Base-by-base conservation (phyloP, 2,888 invertebrate genomes). In the Sclerodermus sp. region DNA sequence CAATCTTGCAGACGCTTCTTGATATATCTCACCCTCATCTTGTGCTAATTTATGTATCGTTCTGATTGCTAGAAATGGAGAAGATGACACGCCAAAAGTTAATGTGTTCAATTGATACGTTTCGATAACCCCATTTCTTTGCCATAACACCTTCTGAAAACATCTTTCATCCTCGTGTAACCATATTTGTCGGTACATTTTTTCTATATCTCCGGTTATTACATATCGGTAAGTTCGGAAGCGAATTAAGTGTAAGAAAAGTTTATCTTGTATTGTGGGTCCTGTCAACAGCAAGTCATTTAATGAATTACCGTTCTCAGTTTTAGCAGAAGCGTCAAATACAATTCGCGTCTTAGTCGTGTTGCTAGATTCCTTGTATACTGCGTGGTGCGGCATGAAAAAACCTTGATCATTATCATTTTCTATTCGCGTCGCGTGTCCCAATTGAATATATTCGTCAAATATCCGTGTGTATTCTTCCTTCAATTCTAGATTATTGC, bases 61-160 rank as follows among this genome's bases (percentile, higher is more conserved):
- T 8, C 16, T 29, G 2, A 32, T 31, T 0, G 42, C 42, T n/a
- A n/a, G n/a, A n/a, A n/a, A n/a, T n/a, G n/a, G n/a, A n/a, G n/a
- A n/a, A n/a, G n/a, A n/a, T n/a, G 23, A 44, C n/a, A 44, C 37
- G 14, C 44, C 37, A 9, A 44, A 51, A 1, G 47, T 46, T 1
- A 51, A 15, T 2, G 42, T 51, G 37, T 51, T 51, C 2, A 51
- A 23, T 15, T 51, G 38, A 37, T 31, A 43, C 2, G 43, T 32
- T 13, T 15, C n/a, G 1, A 47, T 46, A 1, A 12, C 17, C 1
- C 37, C 10, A 29, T 50, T 3, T 2, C 4, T n/a, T 5, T 30
- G 18, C 45, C 45, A 49, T 6, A 49, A 45, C 2, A 49, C 9
- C 5, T 29, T n/a, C 12, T 49, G 49, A 18, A 40, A 42, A 1